phyloP scores from a whole-genome alignment of 92 coral and sea anemone species.

The Diadumene lineata region DNA sequence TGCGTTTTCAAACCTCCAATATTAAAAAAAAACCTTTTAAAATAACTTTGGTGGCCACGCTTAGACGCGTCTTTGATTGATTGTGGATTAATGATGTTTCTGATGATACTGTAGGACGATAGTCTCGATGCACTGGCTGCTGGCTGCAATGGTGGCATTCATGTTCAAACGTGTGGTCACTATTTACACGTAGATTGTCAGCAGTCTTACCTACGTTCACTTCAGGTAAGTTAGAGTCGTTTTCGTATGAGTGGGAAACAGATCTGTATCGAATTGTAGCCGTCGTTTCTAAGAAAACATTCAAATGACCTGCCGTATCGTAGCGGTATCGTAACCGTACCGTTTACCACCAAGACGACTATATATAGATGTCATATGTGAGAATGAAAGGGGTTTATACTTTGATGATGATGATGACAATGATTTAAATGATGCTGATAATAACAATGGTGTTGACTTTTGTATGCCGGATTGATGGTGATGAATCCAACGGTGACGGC shows the following conservation, averaged over 20 bases:
- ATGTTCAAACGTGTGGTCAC: constrained; percentile 97
- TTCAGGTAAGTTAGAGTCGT: constrained; percentile 90
- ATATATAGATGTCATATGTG: background rate
- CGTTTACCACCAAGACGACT: background rate
- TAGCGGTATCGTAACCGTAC: no score
- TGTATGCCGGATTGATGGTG: no score
- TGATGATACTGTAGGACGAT: constrained; percentile 42
- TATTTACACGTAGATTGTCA: constrained; percentile 93
- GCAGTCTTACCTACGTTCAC: constrained; percentile 84
- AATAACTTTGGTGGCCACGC: no score
- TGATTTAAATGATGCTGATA: background rate
- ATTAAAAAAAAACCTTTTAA: no score
- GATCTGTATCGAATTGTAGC: no score
- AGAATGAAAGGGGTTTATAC: background rate
- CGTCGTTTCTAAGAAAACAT: no score
- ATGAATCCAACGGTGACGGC: background rate
- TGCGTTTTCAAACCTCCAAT: no score
- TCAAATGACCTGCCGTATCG: no score
- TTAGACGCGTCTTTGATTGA: no score
- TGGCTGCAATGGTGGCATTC: constrained; percentile 94
- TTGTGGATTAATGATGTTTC: no score
- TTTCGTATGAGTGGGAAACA: no score
- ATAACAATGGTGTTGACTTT: background rate
- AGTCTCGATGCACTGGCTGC: constrained; percentile 74
- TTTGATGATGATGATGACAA: background rate